phyloP scores from a whole-genome alignment of 2,797 vertebrate species.

The Pampus argenteus region DNA sequence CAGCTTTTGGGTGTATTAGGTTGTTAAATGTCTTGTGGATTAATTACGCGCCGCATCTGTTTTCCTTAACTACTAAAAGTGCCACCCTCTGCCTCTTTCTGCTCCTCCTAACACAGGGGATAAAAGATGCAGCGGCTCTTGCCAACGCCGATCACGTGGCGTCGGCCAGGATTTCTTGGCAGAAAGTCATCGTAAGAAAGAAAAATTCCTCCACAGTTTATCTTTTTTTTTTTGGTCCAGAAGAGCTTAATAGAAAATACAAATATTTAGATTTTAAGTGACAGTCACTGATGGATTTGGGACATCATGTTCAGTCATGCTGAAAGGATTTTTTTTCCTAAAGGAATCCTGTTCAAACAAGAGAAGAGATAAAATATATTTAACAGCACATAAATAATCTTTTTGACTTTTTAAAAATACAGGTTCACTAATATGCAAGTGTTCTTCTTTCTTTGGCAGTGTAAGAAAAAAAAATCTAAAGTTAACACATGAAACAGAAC shows the following conservation, averaged over 20 bases:
- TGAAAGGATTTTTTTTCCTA: constrained; percentile 22
- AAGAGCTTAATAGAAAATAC: constrained; percentile 21
- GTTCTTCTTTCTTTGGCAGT: neutral
- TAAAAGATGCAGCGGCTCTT: constrained; percentile 32
- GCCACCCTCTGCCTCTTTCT: constrained; percentile 13
- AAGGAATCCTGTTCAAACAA: constrained; percentile 60
- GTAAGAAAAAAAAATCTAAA: constrained; percentile 28
- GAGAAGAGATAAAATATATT: constrained; percentile 33
- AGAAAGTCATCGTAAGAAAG: constrained; percentile 29
- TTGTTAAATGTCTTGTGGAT: constrained; percentile 12
- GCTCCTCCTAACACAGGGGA: constrained; percentile 17
- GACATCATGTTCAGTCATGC: constrained; percentile 19
- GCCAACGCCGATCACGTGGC: constrained; percentile 52
- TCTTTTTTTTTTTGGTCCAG: constrained; percentile 40
- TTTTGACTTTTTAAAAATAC: no score
- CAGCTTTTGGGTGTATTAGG: constrained; percentile 4
- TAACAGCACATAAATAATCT: constrained; percentile 21
- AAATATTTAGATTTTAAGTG: constrained; percentile 21
- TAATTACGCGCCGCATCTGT: constrained; percentile 32
- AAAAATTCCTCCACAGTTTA: constrained; percentile 27
- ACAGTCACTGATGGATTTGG: constrained; percentile 32
- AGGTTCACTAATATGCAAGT: constrained; percentile 16
- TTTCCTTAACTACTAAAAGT: constrained; percentile 19
- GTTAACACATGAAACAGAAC: constrained; percentile 19
- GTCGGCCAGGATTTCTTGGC: constrained; percentile 45